Evolutionary conservation across 2,113 vertebrate genomes (phyloP).

Genomic region (Lepidiolamprologus cunningtoni): DNA sequence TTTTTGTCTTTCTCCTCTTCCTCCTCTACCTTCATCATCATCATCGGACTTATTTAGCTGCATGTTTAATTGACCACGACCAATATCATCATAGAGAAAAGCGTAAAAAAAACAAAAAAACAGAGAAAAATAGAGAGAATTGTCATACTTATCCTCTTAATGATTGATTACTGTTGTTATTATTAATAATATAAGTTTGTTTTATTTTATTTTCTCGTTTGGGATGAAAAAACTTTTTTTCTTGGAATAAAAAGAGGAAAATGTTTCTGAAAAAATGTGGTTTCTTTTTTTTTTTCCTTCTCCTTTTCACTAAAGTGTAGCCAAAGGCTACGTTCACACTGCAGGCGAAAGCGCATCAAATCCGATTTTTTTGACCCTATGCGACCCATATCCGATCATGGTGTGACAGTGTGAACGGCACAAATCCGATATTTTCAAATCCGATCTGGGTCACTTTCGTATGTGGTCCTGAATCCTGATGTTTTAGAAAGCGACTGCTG

Average conservation of each 20-base stretch:
- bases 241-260: constrained; percentile 79
- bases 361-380: accelerated
- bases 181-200: constrained; percentile 77
- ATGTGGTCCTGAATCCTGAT: accelerated
- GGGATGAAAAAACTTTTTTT: constrained; percentile 73
- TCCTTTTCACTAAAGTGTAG: neutral
- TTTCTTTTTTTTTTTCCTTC: neutral
- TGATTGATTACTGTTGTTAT: constrained; percentile 71
- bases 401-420: accelerated
- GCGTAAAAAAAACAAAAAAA: constrained; percentile 15
- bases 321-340: neutral
- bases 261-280: constrained; percentile 65
- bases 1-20: constrained; percentile 22
- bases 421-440: neutral
- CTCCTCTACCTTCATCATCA: constrained; percentile 50
- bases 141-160: constrained; percentile 76
- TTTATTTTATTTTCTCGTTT: constrained; percentile 77
- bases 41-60: constrained; percentile 71
- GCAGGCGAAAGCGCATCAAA: neutral
- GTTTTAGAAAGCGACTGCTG: neutral
- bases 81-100: constrained; percentile 69
- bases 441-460: neutral
- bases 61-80: constrained; percentile 70
- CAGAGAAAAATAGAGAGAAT: constrained; percentile 59
- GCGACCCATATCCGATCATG: neutral